phyloP scores from a whole-genome alignment of 2,113 vertebrate genomes.

The Psettodes erumei region DNA sequence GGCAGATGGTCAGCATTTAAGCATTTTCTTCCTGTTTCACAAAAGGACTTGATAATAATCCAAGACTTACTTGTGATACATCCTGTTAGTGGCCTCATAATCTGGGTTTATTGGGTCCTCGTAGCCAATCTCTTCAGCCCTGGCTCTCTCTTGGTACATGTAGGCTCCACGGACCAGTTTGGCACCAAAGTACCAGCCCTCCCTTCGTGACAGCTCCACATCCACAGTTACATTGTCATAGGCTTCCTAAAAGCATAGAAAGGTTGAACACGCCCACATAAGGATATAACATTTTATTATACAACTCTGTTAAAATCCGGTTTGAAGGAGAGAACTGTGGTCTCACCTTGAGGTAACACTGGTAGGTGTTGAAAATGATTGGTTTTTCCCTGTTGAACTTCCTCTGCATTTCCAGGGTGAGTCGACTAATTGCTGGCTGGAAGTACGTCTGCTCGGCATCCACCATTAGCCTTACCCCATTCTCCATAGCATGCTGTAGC shows the following conservation, averaged over 20 bases:
- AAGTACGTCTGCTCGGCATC: conserved; percentile 97
- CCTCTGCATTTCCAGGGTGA: conserved; percentile 92
- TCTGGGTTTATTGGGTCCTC: conserved; percentile 93
- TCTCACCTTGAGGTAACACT: conserved; percentile 94
- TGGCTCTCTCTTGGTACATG: conserved; percentile 92
- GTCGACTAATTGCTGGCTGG: conserved; percentile 92
- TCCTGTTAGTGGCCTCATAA: conserved; percentile 89
- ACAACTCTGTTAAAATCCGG: no score
- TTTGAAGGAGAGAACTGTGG: not conserved
- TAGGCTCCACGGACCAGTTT: conserved; percentile 96
- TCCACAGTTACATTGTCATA: conserved; percentile 90
- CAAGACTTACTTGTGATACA: conserved; percentile 85
- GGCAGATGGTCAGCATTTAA: conserved; percentile 14
- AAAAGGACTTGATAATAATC: not conserved
- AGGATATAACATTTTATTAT: not conserved
- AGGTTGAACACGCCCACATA: not conserved
- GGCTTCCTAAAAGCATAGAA: conserved; percentile 84
- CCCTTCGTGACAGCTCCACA: conserved; percentile 88
- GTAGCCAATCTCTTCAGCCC: conserved; percentile 88
- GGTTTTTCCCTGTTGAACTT: conserved; percentile 88
- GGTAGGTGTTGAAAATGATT: conserved; percentile 92
- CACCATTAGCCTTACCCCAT: conserved; percentile 92
- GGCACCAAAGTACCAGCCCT: conserved; percentile 92
- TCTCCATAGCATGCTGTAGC: conserved; percentile 85
- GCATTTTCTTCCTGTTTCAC: not conserved